A percentile compares a stretch with the other conserved stretches of the same genome.
phyloP scores from a whole-genome alignment of 1,140 invertebrate species.

The Drosophila nasuta region DNA sequence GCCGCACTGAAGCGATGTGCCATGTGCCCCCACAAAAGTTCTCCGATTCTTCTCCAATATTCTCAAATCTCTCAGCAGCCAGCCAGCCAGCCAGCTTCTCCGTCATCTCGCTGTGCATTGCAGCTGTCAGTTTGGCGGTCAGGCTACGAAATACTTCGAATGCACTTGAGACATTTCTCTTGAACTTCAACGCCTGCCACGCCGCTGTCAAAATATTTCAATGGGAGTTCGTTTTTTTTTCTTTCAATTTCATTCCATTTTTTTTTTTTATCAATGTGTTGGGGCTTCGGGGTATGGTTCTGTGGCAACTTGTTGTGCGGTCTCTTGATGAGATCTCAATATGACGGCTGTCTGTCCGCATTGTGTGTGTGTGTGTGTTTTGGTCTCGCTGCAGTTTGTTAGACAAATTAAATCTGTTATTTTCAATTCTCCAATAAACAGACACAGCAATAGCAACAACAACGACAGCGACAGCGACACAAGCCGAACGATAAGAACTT shows the following conservation, averaged over 20 bases:
- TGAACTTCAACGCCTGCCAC: conserved; percentile 81
- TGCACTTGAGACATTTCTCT: conserved; percentile 83
- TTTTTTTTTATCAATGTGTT: conserved; percentile 31
- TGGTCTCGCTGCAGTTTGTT: conserved; percentile 54
- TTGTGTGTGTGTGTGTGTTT: conserved; percentile 28
- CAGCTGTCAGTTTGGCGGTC: conserved; percentile 68
- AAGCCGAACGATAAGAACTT: conserved; percentile 22
- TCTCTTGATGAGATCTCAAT: conserved; percentile 82
- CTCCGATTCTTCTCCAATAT: neutral
- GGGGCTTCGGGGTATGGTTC: conserved; percentile 15
- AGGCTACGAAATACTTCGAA: conserved; percentile 71
- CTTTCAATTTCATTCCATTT: neutral
- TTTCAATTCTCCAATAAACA: conserved; percentile 64
- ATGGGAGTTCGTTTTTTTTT: conserved; percentile 46
- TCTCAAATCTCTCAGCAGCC: neutral
- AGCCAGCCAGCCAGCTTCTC: neutral
- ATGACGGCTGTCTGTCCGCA: conserved; percentile 65
- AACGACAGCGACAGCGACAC: neutral
- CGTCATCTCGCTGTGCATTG: conserved; percentile 28
- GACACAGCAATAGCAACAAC: conserved; percentile 3
- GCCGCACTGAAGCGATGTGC: neutral
- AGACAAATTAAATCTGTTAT: conserved; percentile 81
- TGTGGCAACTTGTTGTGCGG: conserved; percentile 71
- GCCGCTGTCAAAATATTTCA: conserved; percentile 81
- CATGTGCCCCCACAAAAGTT: conserved; percentile 20